These are phyloP conservation scores for Bombus fervidus DNA, from an alignment of 1,140 invertebrate genomes.

Conservation along the genomic window DNA sequence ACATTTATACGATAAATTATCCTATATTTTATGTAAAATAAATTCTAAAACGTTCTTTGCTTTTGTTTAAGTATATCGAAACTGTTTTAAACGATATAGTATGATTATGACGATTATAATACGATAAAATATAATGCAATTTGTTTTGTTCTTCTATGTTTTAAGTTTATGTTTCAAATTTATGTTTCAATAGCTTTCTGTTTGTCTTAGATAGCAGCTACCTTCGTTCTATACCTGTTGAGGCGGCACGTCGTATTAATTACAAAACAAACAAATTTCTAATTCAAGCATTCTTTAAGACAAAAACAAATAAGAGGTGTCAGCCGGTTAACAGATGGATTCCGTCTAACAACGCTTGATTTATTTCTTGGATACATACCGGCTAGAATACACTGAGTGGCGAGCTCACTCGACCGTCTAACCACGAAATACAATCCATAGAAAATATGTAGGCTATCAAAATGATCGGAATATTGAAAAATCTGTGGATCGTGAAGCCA, in stretches of 20 bases:
- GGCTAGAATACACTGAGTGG: neutral
- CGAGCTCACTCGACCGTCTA: neutral
- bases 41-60: too few relatives aligned
- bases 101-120: neutral
- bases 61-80: too few relatives aligned
- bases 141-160: neutral
- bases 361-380: neutral
- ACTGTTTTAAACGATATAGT: neutral
- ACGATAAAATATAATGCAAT: neutral
- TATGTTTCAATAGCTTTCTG: neutral
- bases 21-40: neutral
- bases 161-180: neutral
- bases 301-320: neutral
- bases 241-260: neutral
- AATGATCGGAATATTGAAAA: conserved; percentile 39
- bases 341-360: neutral
- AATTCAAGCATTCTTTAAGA: neutral
- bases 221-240: neutral
- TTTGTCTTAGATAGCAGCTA: too few relatives aligned
- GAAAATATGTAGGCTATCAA: neutral
- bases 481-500: conserved; percentile 15
- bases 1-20: neutral
- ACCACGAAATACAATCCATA: conserved; percentile 16
- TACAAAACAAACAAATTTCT: too few relatives aligned
- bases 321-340: neutral